phyloP scores from a whole-genome alignment of 1,140 invertebrate species.

The Macrotrachela quadricornifera region DNA sequence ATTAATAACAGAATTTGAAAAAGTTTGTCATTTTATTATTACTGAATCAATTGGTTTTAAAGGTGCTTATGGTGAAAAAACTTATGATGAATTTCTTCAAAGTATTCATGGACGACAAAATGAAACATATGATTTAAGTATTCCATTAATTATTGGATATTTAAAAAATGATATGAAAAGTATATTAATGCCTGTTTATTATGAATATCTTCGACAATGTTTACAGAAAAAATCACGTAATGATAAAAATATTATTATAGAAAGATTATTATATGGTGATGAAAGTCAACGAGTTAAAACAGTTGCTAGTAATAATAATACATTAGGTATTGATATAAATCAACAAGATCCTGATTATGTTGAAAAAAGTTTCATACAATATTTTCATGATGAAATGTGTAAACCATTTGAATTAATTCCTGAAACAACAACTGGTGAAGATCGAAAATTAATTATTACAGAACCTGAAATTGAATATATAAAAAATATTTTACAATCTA shows the following conservation, averaged over 20 bases:
- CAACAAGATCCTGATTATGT: conserved; percentile 5
- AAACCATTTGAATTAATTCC: neutral
- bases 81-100: neutral
- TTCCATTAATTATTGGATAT: conserved; percentile 1
- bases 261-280: neutral
- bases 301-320: neutral
- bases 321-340: neutral
- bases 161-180: conserved; percentile 2
- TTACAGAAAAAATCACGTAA: neutral
- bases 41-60: neutral
- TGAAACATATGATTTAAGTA: neutral
- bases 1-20: neutral
- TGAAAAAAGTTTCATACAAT: conserved; percentile 1
- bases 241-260: neutral
- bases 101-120: conserved; percentile 1
- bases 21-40: neutral
- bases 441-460: neutral
- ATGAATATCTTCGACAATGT: conserved; percentile 1
- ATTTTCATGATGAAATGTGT: conserved; percentile 2
- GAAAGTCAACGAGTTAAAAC: neutral
- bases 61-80: neutral
- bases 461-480: neutral
- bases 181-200: conserved; percentile 2
- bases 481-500: neutral
- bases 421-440: neutral